Percentiles rank a stretch among this genome's conserved stretches.
Conservation (phyloP, 2,797 vertebrate species). For the Clarias pachynema region DNA sequence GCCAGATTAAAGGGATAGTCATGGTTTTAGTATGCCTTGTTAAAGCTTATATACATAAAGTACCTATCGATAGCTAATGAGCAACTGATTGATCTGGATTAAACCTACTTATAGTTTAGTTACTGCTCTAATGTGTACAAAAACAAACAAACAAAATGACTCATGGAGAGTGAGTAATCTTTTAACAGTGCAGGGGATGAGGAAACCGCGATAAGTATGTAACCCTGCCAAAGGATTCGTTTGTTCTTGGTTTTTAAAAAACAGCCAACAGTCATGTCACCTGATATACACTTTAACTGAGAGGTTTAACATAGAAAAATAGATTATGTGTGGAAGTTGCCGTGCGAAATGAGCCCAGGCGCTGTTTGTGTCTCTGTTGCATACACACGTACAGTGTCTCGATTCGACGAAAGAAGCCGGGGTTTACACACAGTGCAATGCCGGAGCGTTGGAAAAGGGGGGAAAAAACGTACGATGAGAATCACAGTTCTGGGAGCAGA, state of each 20-base stretch:
- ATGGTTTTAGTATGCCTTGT: conserved; percentile 1
- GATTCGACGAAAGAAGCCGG: conserved; percentile 32
- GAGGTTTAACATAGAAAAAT: conserved; percentile 60
- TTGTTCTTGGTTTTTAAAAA: conserved; percentile 31
- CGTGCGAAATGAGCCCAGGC: conserved; percentile 63
- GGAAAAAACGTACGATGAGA: conserved; percentile 9
- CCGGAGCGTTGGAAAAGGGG: conserved; percentile 42
- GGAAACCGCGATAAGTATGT: not conserved
- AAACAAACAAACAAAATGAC: not conserved
- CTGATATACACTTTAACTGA: conserved; percentile 50
- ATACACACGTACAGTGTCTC: conserved; percentile 51
- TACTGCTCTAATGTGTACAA: not conserved
- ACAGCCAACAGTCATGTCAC: conserved; percentile 56
- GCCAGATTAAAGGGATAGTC: conserved; percentile 57
- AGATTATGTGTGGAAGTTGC: conserved; percentile 72
- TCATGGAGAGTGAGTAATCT: not conserved
- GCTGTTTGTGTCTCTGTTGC: conserved; percentile 66
- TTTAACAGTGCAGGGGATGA: not conserved
- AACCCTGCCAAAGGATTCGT: not conserved
- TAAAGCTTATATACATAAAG: conserved; percentile 34
- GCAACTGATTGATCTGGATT: not conserved
- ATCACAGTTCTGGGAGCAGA: conserved; percentile 51
- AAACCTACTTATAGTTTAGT: conserved; percentile 9
- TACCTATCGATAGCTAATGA: not conserved
- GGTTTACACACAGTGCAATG: conserved; percentile 48